Evolutionary conservation across 1,140 invertebrate species (phyloP), one percentile per base, ranked within the genome.

Genomic region (Heliothis virescens): DNA sequence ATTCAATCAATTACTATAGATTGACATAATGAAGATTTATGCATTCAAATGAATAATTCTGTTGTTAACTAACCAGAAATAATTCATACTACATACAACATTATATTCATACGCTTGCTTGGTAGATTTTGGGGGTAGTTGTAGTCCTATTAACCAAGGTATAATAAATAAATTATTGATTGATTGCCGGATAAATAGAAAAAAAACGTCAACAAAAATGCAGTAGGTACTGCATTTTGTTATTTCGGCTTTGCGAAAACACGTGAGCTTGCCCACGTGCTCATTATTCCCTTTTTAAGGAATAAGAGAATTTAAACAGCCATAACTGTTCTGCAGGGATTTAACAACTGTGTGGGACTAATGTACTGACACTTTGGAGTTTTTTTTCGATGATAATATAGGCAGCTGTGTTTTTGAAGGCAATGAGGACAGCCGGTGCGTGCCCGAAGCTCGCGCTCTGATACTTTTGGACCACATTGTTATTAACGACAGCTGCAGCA

Each of bases 401-500:
- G 65, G 84, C 90, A 91, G 90, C 83, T 91, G 90, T 81, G 87
- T 85, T 83, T 85, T 90, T 53, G 86, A 88, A 87, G 84, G 83
- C 79, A 86, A 83, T 85, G 86, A 87, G 86, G 77, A 65, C 63
- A 48, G 75, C 53, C 57, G 48, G 69, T 84, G 85, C 81, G 85
- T 84, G 87, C 87, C 85, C 76, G 83, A 84, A 83, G 88, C 83
- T 78, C 76, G 78, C 79, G 82, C 84, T 69, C 82, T 79, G 79
- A 84, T 81, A 87, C 84, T 86, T 90, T 91, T 85, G 82, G 87
- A 79, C 76, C 87, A 88, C 85, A 89, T 90, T 90, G 85, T 90
- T 91, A 89, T 88, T 89, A 89, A 81, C 63, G 85, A 83, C 91
- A 92, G 88, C 90, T 90, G 90, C 89, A 84, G 88, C 85, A 83